Base-by-base conservation (phyloP, 2,888 invertebrate genomes). In the Sphinx pinastri region DNA sequence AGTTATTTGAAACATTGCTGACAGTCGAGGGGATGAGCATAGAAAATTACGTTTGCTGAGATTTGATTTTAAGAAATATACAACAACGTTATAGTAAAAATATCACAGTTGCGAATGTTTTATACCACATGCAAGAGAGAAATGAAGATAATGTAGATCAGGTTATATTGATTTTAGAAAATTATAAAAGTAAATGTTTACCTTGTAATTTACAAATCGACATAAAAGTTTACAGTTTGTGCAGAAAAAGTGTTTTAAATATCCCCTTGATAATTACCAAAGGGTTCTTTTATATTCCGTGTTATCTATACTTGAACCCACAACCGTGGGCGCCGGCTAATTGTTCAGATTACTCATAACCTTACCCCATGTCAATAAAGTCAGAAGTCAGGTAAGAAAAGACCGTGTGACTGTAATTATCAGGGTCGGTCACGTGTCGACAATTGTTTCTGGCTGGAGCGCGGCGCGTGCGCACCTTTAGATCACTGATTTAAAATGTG, bases 381-480 rank as follows among this genome's bases (percentile, higher is more conserved):
- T 73, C 73, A 76, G 74, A 75, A 73, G 77, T 71, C 80, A 84
- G 84, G 84, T 85, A 81, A 77, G 80, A 75, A 77, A 71, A 77
- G 74, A 76, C 75, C 82, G 83, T 84, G 85, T 81, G 85, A 84
- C 84, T 76, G 73, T 84, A 82, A 85, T 88, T 83, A 81, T 76
- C 71, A 59, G 79, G 79, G 81, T 81, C 70, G 77, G 85, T 68
- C 92, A 90, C 93, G 93, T 89, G 92, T 74, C 85, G 51, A 73
- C 88, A 89, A 91, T 91, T 91, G 89, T 88, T 88, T 87, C 80
- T 81, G 79, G 74, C 79, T 79, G 75, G 75, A 76, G 77, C 78
- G 77, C 76, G 75, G 73, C 76, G 78, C 75, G 73, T 73, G 79
- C 77, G 73, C 80, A 78, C 75, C 72, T 85, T 86, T 84, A 89